Percentiles rank a stretch among this genome's conserved stretches.
Conservation (phyloP, 2,888 invertebrate genomes). For the Lithodes maja region DNA sequence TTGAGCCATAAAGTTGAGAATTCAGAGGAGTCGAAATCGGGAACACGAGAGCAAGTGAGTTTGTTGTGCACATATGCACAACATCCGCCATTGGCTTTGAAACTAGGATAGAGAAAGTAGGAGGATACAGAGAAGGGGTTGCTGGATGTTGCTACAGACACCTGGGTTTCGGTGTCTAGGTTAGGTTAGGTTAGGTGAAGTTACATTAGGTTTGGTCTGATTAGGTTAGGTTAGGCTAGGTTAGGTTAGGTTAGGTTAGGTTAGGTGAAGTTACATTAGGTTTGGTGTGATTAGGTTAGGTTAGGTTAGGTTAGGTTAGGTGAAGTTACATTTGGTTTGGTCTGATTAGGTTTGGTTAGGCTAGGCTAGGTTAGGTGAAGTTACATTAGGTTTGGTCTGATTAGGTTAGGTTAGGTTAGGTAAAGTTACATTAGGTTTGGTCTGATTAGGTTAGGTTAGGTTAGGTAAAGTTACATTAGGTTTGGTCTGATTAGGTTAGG, state of each 20-base stretch:
- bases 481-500: no score
- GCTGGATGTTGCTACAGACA: no score
- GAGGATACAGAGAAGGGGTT: no score
- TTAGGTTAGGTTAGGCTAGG: not conserved
- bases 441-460: no score
- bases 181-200: not conserved
- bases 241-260: not conserved
- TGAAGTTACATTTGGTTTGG: not conserved
- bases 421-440: no score
- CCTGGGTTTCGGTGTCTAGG: not conserved
- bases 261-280: not conserved
- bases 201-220: not conserved
- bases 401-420: conserved; percentile 3
- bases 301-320: not conserved
- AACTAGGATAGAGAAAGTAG: no score
- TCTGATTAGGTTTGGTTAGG: not conserved
- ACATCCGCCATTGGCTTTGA: no score
- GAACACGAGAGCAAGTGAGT: no score
- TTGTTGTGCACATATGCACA: no score
- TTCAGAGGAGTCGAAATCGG: no score
- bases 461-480: no score
- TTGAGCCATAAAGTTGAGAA: no score
- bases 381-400: conserved; percentile 2
- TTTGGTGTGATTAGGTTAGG: not conserved
- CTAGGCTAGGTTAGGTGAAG: not conserved